Evolutionary conservation across 2,113 vertebrate species (phyloP).

Genomic region (Leptobrachium leishanense): DNA sequence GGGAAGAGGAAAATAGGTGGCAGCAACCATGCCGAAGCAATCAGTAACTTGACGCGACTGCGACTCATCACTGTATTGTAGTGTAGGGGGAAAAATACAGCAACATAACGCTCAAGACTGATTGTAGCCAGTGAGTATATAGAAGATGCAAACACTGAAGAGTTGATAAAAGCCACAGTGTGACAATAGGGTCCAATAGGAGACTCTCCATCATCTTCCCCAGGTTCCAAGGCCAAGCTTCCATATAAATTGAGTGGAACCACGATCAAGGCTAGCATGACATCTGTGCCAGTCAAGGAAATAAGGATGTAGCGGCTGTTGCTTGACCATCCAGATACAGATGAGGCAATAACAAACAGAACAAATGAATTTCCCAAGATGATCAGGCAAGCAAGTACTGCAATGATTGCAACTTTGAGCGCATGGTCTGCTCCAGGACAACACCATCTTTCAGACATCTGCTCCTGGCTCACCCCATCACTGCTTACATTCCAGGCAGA

Average conservation of each 20-base stretch:
- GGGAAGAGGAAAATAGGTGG: constrained; percentile 70
- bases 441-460: neutral
- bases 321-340: constrained; percentile 77
- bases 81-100: constrained; percentile 75
- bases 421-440: constrained; percentile 52
- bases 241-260: constrained; percentile 79
- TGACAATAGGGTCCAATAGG: constrained; percentile 67
- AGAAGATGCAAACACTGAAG: constrained; percentile 69
- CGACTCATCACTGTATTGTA: constrained; percentile 70
- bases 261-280: constrained; percentile 74
- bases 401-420: constrained; percentile 70
- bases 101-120: constrained; percentile 76
- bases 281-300: constrained; percentile 77
- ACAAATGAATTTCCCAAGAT: constrained; percentile 76
- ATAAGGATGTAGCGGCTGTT: constrained; percentile 77
- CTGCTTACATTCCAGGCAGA: constrained; percentile 33
- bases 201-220: constrained; percentile 1
- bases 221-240: constrained; percentile 65
- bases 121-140: constrained; percentile 78
- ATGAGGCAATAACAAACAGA: constrained; percentile 71
- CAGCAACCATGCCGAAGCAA: constrained; percentile 74
- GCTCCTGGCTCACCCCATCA: neutral
- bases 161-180: constrained; percentile 73
- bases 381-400: constrained; percentile 70
- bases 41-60: constrained; percentile 63